phyloP scores from a whole-genome alignment of 2,797 vertebrate genomes.

The Premnoplex brunnescens region DNA sequence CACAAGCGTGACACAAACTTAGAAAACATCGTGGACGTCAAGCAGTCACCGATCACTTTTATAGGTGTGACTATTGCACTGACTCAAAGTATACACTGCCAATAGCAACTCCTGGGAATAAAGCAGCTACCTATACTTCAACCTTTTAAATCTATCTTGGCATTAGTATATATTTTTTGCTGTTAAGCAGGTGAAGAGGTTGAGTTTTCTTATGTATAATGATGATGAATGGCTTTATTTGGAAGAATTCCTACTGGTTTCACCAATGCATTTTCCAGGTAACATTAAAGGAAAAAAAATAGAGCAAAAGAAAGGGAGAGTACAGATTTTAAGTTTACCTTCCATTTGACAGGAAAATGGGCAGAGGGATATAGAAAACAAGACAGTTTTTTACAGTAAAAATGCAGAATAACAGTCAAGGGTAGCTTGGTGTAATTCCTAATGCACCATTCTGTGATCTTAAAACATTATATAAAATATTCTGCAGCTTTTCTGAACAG shows the following conservation, averaged over 20 bases:
- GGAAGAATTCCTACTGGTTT: background rate
- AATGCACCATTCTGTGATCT: background rate
- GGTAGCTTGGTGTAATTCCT: background rate
- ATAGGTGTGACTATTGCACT: background rate
- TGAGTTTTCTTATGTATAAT: background rate
- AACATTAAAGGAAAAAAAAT: background rate
- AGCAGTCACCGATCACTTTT: background rate
- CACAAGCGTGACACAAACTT: background rate
- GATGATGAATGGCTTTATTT: background rate
- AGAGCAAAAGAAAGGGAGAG: background rate
- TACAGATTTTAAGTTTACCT: background rate
- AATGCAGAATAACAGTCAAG: background rate
- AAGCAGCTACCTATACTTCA: background rate
- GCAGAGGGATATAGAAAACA: background rate
- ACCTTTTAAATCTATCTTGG: background rate
- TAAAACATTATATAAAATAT: background rate
- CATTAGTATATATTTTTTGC: background rate
- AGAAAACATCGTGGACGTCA: background rate
- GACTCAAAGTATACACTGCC: background rate
- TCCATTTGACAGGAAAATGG: background rate
- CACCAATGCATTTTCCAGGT: background rate
- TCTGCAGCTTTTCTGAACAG: background rate
- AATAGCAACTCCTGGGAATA: conserved; percentile 13
- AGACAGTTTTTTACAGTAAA: background rate
- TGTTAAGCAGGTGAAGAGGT: background rate